Conservation (phyloP, 2,797 vertebrate species). For the Leucoraja ocellata region DNA sequence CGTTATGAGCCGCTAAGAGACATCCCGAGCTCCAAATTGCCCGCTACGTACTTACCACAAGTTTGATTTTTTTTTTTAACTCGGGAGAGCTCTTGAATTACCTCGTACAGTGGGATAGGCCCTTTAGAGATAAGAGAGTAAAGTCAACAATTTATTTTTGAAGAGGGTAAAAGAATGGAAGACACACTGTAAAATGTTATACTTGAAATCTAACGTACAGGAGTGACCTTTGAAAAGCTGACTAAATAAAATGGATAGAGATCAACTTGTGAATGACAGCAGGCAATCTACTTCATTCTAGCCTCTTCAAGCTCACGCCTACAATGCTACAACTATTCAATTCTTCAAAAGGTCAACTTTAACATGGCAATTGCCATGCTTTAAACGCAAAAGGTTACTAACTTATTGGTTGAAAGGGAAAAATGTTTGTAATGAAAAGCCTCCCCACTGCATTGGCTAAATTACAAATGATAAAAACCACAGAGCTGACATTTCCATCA, state of each 20-base stretch:
- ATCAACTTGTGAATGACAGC: neutral
- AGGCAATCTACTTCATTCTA: neutral
- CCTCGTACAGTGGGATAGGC: too few relatives aligned
- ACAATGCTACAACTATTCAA: neutral
- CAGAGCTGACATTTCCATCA: constrained; percentile 19
- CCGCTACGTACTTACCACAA: too few relatives aligned
- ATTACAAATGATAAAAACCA: constrained; percentile 33
- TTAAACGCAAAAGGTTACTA: constrained; percentile 23
- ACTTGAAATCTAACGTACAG: neutral
- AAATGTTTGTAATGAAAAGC: neutral
- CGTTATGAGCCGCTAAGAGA: too few relatives aligned
- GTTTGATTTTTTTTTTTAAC: too few relatives aligned
- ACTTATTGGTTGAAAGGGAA: neutral
- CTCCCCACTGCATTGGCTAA: neutral
- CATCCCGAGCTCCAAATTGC: too few relatives aligned
- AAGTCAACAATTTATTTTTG: neutral
- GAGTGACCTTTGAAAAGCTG: neutral
- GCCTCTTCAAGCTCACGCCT: neutral
- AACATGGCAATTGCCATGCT: neutral
- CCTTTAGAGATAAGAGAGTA: neutral
- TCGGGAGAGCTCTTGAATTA: too few relatives aligned
- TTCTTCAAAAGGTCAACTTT: constrained; percentile 20
- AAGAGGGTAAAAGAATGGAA: neutral
- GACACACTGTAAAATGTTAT: neutral
- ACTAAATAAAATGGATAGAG: neutral